phyloP scores from a whole-genome alignment of 2,888 invertebrate species.

The Blastobasis adustella region DNA sequence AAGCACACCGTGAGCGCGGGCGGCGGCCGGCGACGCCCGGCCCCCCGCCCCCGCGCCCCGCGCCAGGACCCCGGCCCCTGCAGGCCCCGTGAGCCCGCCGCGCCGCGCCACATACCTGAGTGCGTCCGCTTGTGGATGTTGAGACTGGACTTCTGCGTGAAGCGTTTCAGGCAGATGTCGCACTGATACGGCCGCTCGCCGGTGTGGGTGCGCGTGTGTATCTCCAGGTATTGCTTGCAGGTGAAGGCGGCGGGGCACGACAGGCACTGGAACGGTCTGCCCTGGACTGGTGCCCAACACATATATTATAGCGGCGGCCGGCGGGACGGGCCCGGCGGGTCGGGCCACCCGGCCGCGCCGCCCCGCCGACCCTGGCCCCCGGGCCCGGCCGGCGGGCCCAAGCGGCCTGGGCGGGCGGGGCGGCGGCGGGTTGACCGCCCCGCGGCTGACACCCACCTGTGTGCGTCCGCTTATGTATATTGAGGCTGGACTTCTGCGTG shows the following conservation, averaged over 20 bases:
- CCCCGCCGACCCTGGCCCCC: conserved; percentile 64
- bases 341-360: conserved; percentile 54
- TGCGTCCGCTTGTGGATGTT: conserved; percentile 88
- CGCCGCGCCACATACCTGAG: conserved; percentile 66
- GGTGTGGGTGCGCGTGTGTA: conserved; percentile 78
- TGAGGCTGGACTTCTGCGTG: conserved; percentile 87
- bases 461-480: conserved; percentile 87
- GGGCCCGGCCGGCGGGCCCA: conserved; percentile 26
- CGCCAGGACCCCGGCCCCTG: conserved; percentile 84
- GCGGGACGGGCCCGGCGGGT: conserved; percentile 48
- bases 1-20: conserved; percentile 26
- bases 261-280: conserved; percentile 77
- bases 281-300: conserved; percentile 74
- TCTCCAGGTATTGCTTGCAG: conserved; percentile 76
- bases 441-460: conserved; percentile 75
- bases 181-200: conserved; percentile 79
- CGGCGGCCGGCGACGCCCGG: conserved; percentile 10
- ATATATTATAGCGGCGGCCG: conserved; percentile 70
- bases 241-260: conserved; percentile 75
- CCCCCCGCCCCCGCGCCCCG: conserved; percentile 26
- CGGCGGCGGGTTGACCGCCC: conserved; percentile 63
- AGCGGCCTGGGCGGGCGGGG: conserved; percentile 38
- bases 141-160: conserved; percentile 88
- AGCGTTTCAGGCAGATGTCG: conserved; percentile 85
- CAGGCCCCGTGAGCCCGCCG: conserved; percentile 78